Base-by-base conservation (phyloP, 1,140 invertebrate genomes). In the Homalodisca vitripennis region DNA sequence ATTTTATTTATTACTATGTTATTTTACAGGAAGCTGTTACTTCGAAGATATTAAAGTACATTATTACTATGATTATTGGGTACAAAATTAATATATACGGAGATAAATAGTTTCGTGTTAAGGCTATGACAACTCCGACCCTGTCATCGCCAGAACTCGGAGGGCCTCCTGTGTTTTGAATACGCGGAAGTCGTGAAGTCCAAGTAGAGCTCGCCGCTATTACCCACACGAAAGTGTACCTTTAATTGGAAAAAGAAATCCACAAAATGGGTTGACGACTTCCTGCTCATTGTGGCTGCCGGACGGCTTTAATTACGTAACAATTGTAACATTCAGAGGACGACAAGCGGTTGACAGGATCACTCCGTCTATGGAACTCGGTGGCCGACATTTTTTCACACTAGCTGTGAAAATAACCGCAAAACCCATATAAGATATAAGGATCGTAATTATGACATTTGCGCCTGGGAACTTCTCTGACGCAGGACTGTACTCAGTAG, bases 291-390 rank as follows among this genome's bases (percentile, higher is more conserved):
- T 60, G 55, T 27, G 55, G 26, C 55, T 41, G 6, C 55, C 55
- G 29, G 55, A 60, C 14, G 55, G n/a, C 24, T 24, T 13, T 60
- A 60, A 60, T 60, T 60, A 60, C 29, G 29, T 60, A 60, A 60
- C 55, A 60, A 60, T 60, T 60, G 55, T 60, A 60, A 60, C 55
- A 60, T 27, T 60, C 29, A 60, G 24, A 60, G 55, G 55, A 60
- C 24, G 26, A 60, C 55, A 24, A 29, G 55, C 48, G 48, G 48
- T 41, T 20, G 48, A 13, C 22, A 20, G 6, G n/a, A 6, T 6
- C 10, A 53, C 24, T 22, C 55, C 55, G 6, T 60, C 55, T 60
- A 60, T 2, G 55, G 55, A 2, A 27, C 14, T 24, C 26, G 26
- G 55, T 30, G 34, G 34, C 55, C 55, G 22, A 12, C 22, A 60